Conservation (phyloP, 2,113 vertebrate species). For the Amphiprion percula region DNA sequence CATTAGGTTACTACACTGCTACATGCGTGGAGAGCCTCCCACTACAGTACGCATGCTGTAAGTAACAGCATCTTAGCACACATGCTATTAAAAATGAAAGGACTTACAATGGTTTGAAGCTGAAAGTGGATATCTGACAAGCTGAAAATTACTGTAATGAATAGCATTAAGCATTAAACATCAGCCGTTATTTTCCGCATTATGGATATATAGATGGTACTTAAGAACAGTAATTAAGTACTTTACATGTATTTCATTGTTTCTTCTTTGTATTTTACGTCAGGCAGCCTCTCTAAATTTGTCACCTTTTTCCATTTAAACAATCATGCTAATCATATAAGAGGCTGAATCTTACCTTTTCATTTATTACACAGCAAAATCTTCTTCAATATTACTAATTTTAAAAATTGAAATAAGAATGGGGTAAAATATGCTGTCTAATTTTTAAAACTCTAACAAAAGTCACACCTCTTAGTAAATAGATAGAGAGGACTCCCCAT, state of each 20-base stretch:
- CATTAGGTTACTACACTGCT: constrained; percentile 28
- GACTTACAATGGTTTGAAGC: constrained; percentile 29
- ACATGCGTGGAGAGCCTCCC: background rate
- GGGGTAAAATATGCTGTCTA: background rate
- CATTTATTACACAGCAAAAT: too few species aligned
- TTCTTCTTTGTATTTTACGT: too few species aligned
- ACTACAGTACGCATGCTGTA: constrained; percentile 18
- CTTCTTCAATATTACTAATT: too few species aligned
- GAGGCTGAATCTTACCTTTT: too few species aligned
- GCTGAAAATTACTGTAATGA: constrained; percentile 21
- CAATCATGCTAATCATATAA: too few species aligned
- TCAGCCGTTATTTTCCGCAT: background rate
- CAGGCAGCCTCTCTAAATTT: too few species aligned
- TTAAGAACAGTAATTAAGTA: background rate
- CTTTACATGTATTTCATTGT: background rate
- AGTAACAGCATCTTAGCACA: constrained; percentile 44
- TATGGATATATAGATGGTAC: background rate
- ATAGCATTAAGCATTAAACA: constrained; percentile 14
- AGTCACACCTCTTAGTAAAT: background rate
- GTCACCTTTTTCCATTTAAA: too few species aligned
- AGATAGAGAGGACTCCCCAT: background rate
- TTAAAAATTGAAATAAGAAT: background rate
- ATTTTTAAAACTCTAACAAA: background rate
- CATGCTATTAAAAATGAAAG: constrained; percentile 61
- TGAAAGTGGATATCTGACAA: constrained; percentile 33